Evolutionary conservation across 2,888 invertebrate genomes (phyloP).

Genomic region (Aporophyla lueneburgensis): DNA sequence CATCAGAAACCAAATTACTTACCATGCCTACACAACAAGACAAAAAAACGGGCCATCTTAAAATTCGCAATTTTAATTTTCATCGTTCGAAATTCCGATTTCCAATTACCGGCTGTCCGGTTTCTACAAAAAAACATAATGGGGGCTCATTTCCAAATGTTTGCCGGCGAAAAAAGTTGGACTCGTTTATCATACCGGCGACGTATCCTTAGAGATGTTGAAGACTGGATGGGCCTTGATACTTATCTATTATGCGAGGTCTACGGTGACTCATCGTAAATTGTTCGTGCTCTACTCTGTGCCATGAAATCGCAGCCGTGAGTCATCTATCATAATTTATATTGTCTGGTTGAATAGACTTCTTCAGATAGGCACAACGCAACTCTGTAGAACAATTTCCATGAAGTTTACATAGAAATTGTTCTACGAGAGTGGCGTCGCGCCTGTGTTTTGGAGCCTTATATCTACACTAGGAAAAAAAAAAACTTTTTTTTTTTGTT

Average conservation of each 20-base stretch:
- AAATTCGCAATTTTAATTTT: constrained; percentile 62
- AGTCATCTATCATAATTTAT: constrained; percentile 24
- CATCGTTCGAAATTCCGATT: constrained; percentile 57
- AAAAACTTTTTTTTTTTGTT: no score
- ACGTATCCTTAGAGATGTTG: constrained; percentile 18
- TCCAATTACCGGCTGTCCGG: constrained; percentile 63
- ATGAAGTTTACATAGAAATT: no score
- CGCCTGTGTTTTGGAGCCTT: no score
- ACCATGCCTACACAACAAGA: constrained; percentile 16
- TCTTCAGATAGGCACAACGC: no score
- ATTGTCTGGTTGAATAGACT: background rate
- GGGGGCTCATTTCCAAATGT: constrained; percentile 58
- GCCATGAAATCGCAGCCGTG: constrained; percentile 7
- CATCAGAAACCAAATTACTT: constrained; percentile 17
- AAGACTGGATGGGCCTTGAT: constrained; percentile 38
- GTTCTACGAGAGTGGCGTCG: no score
- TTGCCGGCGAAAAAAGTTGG: constrained; percentile 61
- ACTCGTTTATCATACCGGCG: constrained; percentile 59
- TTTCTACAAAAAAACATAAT: constrained; percentile 60
- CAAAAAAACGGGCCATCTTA: constrained; percentile 32
- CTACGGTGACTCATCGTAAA: constrained; percentile 24
- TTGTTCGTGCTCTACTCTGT: background rate
- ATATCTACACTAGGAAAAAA: no score
- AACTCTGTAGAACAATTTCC: no score
- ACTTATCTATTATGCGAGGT: background rate